Conservation (phyloP, 2,797 vertebrate species). For the Coregonus sp. region DNA sequence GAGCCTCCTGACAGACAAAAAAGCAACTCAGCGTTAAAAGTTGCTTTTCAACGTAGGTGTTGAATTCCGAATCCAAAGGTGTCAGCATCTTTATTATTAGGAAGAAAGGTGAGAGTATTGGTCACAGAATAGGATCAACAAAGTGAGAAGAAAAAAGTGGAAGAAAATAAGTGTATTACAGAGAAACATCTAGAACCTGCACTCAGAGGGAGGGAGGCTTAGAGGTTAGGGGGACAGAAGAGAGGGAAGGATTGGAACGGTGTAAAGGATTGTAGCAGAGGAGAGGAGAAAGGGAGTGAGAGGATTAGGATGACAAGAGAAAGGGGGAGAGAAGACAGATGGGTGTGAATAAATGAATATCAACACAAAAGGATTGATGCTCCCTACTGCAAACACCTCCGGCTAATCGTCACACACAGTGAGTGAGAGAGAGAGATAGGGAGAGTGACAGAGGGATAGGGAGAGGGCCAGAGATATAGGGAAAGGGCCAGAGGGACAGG, state of each 20-base stretch:
- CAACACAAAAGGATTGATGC: constrained; percentile 69
- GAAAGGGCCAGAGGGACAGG: background rate
- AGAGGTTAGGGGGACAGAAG: constrained; percentile 28
- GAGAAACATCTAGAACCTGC: constrained; percentile 2
- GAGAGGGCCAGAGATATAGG: constrained; percentile 7
- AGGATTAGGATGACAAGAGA: constrained; percentile 24
- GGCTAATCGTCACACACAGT: constrained; percentile 69
- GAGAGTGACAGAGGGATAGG: background rate
- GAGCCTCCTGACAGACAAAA: background rate
- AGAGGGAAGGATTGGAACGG: constrained; percentile 43
- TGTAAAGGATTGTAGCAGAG: constrained; percentile 25
- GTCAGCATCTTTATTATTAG: background rate
- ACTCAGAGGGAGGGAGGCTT: background rate
- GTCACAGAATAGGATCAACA: background rate
- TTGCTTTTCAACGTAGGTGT: background rate
- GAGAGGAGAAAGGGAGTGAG: constrained; percentile 18
- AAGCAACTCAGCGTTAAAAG: background rate
- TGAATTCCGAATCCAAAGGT: background rate
- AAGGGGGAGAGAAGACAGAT: constrained; percentile 61
- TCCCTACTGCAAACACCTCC: constrained; percentile 70
- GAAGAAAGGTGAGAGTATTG: background rate
- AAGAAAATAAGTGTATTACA: background rate
- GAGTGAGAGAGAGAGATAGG: constrained; percentile 30
- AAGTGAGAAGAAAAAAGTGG: background rate
- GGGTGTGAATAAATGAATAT: constrained; percentile 77